Evolutionary conservation across 2,113 vertebrate species (phyloP), one percentile per base, ranked within the genome.

Genomic region (Phyllostomus discolor): DNA sequence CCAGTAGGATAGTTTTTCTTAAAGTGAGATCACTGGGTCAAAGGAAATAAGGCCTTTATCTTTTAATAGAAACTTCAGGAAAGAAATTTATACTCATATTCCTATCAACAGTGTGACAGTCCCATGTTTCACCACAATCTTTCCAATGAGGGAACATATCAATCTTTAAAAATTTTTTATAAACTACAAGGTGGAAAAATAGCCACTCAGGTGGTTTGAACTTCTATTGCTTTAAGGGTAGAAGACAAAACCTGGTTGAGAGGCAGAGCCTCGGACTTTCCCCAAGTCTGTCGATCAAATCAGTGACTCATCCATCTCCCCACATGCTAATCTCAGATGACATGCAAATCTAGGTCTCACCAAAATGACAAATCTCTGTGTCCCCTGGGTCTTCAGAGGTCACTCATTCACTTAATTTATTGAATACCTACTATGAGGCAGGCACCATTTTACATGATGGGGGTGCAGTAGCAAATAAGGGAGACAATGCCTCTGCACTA

Each of bases 251-350:
- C 35, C 62, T 85, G 26, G 48, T 8, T 90, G 48, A 84, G n/a
- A 75, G 75, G 78, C 80, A 96, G 69, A 95, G 69, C 54, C 33
- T 46, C 0, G 95, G 96, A 88, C 78, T 94, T 97, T 97, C 95
- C 97, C 96, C 95, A 95, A 86, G 76, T 93, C 78, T 92, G 69
- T 92, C 7, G n/a, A 82, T 94, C 82, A 94, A n/a, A 19, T 84
- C 78, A 90, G 96, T 97, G 96, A 97, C 87, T 97, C 96, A 97
- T 83, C n/a, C 15, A n/a, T 92, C 72, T 88, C 85, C 86, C 67
- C 66, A 94, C 31, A 92, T 14, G 59, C 96, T 97, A 95, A 97
- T 94, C 64, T 97, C 96, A 96, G 91, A 94, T 41, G 38, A 90
- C 3, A 96, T 97, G 95, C 93, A 97, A 97, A 97, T 97, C 48